phyloP scores from a whole-genome alignment of 2,797 vertebrate genomes.

The Pangasius mekongensis region DNA sequence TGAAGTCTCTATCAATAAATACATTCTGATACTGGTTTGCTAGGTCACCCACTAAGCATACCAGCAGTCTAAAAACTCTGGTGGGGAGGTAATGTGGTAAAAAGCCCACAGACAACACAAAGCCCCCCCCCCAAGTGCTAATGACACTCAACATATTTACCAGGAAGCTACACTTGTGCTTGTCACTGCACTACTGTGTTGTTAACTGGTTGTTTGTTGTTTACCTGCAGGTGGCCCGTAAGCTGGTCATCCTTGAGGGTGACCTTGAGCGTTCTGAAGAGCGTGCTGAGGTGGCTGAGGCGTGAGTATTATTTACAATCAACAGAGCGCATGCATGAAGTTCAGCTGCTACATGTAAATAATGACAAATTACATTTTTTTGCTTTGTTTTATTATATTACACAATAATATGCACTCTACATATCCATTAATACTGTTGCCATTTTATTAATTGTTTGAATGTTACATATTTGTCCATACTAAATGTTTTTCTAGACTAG shows the following conservation, averaged over 20 bases:
- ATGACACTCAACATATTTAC: neutral
- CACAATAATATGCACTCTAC: neutral
- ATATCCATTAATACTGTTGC: neutral
- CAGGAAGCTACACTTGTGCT: neutral
- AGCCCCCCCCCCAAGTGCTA: too few species aligned
- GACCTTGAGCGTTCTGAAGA: constrained; percentile 97
- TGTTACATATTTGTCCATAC: neutral
- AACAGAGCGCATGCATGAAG: neutral
- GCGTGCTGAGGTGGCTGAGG: constrained; percentile 94
- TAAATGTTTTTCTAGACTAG: neutral
- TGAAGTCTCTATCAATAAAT: too few species aligned
- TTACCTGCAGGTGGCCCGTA: constrained; percentile 87
- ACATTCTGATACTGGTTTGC: too few species aligned
- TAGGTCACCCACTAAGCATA: too few species aligned
- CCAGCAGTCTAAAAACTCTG: too few species aligned
- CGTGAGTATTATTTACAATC: constrained; percentile 77
- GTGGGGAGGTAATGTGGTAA: too few species aligned
- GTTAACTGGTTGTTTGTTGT: constrained; percentile 26
- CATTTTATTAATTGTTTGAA: constrained; percentile 4
- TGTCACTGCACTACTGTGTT: neutral
- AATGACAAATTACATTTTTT: neutral
- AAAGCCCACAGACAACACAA: too few species aligned
- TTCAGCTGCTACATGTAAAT: neutral
- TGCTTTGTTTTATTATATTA: constrained; percentile 10
- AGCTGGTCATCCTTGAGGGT: constrained; percentile 94